These are phyloP conservation scores for Lota lota DNA, from an alignment of 2,113 vertebrate species.

Conservation along the genomic window DNA sequence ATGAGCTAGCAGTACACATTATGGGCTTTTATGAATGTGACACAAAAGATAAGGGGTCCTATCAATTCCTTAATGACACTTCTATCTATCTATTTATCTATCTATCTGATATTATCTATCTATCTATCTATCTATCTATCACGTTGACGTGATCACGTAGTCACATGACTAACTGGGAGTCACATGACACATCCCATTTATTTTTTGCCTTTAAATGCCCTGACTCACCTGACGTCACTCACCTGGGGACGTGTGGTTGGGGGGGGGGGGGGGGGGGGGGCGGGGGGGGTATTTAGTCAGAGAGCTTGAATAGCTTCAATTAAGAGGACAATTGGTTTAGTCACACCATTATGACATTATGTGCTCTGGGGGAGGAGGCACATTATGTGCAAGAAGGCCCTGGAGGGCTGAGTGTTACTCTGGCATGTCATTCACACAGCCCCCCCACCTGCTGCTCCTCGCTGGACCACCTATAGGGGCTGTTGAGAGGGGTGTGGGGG, in stretches of 20 bases:
- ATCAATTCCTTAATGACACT: constrained; percentile 8
- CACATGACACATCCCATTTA: too few relatives aligned
- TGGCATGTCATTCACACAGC: constrained; percentile 63
- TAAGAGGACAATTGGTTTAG: constrained; percentile 79
- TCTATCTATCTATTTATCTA: background rate
- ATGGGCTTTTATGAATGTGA: constrained; percentile 33
- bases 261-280: constrained; percentile 17
- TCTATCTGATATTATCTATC: background rate
- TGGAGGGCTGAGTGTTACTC: constrained; percentile 56
- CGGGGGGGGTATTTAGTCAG: constrained; percentile 28
- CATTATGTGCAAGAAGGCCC: constrained; percentile 58
- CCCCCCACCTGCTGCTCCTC: constrained; percentile 57
- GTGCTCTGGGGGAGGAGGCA: constrained; percentile 56
- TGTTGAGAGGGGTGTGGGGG: background rate
- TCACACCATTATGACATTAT: constrained; percentile 78
- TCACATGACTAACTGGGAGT: too few relatives aligned
- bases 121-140: background rate
- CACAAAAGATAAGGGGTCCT: constrained; percentile 32
- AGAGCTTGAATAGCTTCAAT: constrained; percentile 66
- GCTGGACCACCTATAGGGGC: constrained; percentile 66
- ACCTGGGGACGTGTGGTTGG: constrained; percentile 44
- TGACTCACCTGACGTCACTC: constrained; percentile 49
- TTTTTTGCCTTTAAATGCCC: too few relatives aligned
- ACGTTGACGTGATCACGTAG: background rate
- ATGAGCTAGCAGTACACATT: constrained; percentile 44